Conservation (phyloP, 2,113 vertebrate genomes). For the Triplophysa dalaica region DNA sequence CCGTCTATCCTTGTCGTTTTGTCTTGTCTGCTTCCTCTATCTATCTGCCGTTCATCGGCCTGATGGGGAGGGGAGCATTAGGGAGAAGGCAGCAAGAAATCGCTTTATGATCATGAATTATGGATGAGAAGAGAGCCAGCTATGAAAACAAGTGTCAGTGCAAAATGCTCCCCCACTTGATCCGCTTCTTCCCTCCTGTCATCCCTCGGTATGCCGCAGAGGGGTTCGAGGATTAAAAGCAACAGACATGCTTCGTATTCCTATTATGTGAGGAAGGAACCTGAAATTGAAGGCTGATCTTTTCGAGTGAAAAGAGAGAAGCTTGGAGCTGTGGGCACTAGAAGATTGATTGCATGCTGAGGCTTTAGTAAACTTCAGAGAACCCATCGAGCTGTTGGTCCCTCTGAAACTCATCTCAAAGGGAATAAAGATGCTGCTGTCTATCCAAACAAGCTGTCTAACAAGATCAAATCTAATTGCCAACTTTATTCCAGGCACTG, state of each 20-base stretch:
- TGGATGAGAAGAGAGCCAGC: slow-evolving; percentile 65
- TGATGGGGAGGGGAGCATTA: slow-evolving; percentile 64
- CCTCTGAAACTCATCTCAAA: not conserved
- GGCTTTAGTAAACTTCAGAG: slow-evolving; percentile 21
- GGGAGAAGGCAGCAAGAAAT: slow-evolving; percentile 63
- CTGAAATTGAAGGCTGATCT: slow-evolving; percentile 38
- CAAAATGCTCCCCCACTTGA: slow-evolving; percentile 56
- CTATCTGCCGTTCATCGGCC: slow-evolving; percentile 25
- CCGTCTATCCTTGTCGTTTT: slow-evolving; percentile 16
- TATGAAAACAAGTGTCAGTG: slow-evolving; percentile 64
- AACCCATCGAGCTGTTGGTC: slow-evolving; percentile 32
- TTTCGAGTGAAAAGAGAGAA: slow-evolving; percentile 28
- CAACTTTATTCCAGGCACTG: not conserved
- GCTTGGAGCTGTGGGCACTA: slow-evolving; percentile 17
- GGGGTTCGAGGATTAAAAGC: slow-evolving; percentile 31
- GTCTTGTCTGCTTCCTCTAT: slow-evolving; percentile 5
- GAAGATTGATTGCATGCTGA: slow-evolving; percentile 42
- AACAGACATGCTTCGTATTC: slow-evolving; percentile 17
- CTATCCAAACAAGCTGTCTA: slow-evolving; percentile 43
- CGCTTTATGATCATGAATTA: slow-evolving; percentile 74
- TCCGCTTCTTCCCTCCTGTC: slow-evolving; percentile 53
- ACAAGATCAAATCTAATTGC: not conserved
- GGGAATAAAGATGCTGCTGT: not conserved
- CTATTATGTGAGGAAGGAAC: slow-evolving; percentile 5
- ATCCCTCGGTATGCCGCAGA: slow-evolving; percentile 11